These are phyloP conservation scores for Gari tellinella DNA, from an alignment of 2,888 invertebrate species.

Conservation along the genomic window DNA sequence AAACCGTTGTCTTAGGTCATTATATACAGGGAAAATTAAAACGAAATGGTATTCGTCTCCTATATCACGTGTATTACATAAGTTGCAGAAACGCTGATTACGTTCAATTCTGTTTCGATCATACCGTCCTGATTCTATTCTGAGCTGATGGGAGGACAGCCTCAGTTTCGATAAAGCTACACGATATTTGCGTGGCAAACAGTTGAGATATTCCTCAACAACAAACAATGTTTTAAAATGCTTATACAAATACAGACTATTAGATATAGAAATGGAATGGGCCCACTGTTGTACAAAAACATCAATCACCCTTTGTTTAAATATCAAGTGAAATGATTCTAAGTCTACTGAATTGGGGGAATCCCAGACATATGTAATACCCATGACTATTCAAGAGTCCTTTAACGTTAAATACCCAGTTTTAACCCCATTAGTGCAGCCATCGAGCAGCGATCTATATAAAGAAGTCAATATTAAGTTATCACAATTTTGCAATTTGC, in stretches of 20 bases:
- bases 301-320: too few species aligned
- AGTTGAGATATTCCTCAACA: too few species aligned
- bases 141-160: background rate
- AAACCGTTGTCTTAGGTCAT: background rate
- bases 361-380: background rate
- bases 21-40: background rate
- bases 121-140: conserved; percentile 2
- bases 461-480: background rate
- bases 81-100: too few species aligned
- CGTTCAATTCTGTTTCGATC: too few species aligned
- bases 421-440: too few species aligned
- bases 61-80: too few species aligned
- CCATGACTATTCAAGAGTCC: background rate
- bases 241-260: background rate
- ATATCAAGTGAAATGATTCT: background rate
- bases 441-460: conserved; percentile 1
- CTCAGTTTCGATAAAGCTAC: too few species aligned
- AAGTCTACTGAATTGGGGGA: too few species aligned
- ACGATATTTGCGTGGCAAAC: background rate
- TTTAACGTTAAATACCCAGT: background rate
- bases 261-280: background rate
- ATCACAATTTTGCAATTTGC: background rate
- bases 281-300: too few species aligned
- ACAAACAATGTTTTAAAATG: too few species aligned
- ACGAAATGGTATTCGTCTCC: conserved; percentile 1